Evolutionary conservation across 2,797 vertebrate genomes (phyloP), one percentile per base, ranked within the genome.

Genomic region (Malurus splendens): DNA sequence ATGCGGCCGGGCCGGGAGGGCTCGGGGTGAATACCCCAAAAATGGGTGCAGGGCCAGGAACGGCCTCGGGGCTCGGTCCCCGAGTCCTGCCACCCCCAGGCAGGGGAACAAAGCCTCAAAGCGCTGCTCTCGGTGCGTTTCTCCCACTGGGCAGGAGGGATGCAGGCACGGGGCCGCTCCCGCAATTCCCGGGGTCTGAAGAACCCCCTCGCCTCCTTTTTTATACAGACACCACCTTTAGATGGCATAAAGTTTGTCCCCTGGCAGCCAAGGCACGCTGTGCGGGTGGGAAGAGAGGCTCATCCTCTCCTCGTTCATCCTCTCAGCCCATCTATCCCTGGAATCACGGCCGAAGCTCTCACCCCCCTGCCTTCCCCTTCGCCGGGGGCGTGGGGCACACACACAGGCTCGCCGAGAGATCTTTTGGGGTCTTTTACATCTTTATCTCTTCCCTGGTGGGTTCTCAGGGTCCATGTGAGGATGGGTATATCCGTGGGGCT

Each of bases 121-220:
- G 38, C 1, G 16, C 44, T 19, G 48, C n/a, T 64, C 23, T 19
- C 38, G 2, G 6, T 1, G 28, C 0, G 0, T 20, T 48, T 7
- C 36, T 55, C 33, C 55, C 3, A 8, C 6, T 10, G 76, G 41
- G 3, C 28, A 1, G 62, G 6, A 17, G 32, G n/a, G 39, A 11
- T 10, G 56, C 1, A 1, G 41, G 44, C 18, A 13, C 2, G 57
- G 41, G 32, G 66, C 13, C 0, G 48, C n/a, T 56, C 51, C 68
- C 1, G 20, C 7, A 0, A 8, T 32, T 52, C 56, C 11, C 9
- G 0, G 6, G 2, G 2, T 27, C n/a, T 24, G 42, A 51, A 0
- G 3, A 85, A 7, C 55, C 14, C 16, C 20, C 18, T 80, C 2
- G 0, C 22, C 41, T 62, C 57, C 32, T 33, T 25, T 19, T 57